Base-by-base conservation (phyloP, 1,140 invertebrate species). In the Idris sp. region DNA sequence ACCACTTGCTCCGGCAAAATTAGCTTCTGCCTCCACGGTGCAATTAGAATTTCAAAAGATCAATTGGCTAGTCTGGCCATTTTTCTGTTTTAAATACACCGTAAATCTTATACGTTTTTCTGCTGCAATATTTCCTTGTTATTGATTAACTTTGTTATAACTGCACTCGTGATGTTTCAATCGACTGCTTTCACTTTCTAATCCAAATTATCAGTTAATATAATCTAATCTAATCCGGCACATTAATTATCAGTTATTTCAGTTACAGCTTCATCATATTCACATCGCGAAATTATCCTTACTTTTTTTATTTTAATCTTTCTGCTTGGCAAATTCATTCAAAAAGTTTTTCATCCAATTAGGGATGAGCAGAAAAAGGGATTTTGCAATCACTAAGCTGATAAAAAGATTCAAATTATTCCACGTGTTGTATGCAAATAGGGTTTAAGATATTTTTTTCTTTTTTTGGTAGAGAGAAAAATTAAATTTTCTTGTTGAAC, bases 1-100 rank as follows among this genome's bases (percentile, higher is more conserved):
- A 38, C 53, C 68, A 16, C 46, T 51, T 31, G 40, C 15, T 2
- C 54, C 19, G 35, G n/a, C n/a, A 38, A 33, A 14, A 46, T 48
- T 22, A 13, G 6, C 26, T 15, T 8, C 8, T 3, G 9, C 30
- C 25, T 8, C 31, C 7, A 0, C 13, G 25, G 5, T 36, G 43
- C 51, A 58, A 72, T 72, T 65, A 73, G 44, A 65, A 73, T 73
- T 59, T 65, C 36, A 25, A 38, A 73, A 73, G 59, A 73, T 59
- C 61, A 58, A 73, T 65, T 44, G 58, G 25, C 53, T 44, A 9
- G n/a, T 13, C 35, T 44, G 48, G 16, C 46, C 38, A 43, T 73
- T 59, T 9, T 18, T 73, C 61, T 54, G 59, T 73, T 73, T 65
- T 65, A 73, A 65, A 65, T 53, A 28, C 16, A 14, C 33, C 9